Conservation (phyloP, 2,888 invertebrate genomes). For the Tetramorium bicarinatum region DNA sequence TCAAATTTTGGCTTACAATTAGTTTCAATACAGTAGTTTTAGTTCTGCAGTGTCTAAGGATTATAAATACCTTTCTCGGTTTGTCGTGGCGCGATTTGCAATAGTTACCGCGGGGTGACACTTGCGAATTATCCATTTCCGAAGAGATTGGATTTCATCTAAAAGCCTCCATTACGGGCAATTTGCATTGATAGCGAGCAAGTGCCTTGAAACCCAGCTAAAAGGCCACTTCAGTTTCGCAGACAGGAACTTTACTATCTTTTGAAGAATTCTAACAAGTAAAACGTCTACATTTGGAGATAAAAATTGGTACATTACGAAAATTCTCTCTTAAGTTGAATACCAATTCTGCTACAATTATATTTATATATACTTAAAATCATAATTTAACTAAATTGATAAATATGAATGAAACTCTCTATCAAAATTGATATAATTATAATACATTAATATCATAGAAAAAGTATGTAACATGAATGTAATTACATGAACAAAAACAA, state of each 20-base stretch:
- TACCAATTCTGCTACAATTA: not conserved
- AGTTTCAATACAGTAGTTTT: not conserved
- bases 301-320: not conserved
- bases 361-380: not conserved
- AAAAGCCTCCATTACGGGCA: conserved; percentile 84
- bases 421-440: not conserved
- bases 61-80: conserved; percentile 33
- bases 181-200: conserved; percentile 85
- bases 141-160: conserved; percentile 79
- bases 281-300: not conserved
- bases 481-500: not conserved
- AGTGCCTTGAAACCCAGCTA: conserved; percentile 81
- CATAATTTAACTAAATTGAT: not conserved
- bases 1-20: not conserved
- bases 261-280: conserved; percentile 10
- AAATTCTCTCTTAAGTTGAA: not conserved
- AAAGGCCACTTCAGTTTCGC: conserved; percentile 80
- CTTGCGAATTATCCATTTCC: conserved; percentile 57
- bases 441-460: not conserved
- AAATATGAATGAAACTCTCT: not conserved
- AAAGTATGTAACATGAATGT: not conserved
- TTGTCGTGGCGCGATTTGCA: conserved; percentile 30
- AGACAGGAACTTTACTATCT: conserved; percentile 12
- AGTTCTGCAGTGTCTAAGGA: not conserved
- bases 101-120: conserved; percentile 56